Evolutionary conservation across 2,797 vertebrate genomes (phyloP).

Genomic region (Rhadinocentrus ornatus): DNA sequence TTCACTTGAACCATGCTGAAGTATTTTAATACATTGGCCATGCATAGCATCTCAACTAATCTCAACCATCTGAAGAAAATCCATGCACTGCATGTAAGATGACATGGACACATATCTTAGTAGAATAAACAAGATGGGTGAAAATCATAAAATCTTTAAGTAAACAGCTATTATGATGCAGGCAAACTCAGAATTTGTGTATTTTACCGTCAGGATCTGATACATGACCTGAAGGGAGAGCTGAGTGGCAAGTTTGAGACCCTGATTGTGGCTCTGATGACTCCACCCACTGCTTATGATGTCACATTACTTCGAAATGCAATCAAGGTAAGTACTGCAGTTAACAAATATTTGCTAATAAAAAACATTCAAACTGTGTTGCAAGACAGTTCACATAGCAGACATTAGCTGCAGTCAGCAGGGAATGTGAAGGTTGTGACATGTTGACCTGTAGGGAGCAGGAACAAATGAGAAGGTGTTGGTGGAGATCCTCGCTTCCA

Average conservation of each 20-base stretch:
- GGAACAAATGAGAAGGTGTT: conserved; percentile 94
- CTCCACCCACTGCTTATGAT: conserved; percentile 84
- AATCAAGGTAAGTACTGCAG: conserved; percentile 85
- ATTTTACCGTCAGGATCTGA: conserved; percentile 84
- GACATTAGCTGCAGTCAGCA: background rate
- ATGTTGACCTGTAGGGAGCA: conserved; percentile 84
- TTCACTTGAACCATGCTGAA: too few species aligned
- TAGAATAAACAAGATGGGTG: too few species aligned
- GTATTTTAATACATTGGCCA: background rate
- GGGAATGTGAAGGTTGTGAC: background rate
- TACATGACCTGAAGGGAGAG: conserved; percentile 90
- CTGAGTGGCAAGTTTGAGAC: conserved; percentile 93
- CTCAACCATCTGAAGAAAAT: background rate
- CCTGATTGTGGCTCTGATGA: conserved; percentile 90
- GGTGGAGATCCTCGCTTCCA: conserved; percentile 93
- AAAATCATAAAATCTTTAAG: too few species aligned
- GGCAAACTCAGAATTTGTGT: background rate
- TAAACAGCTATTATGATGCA: background rate
- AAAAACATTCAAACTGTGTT: background rate
- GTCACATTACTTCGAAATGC: conserved; percentile 87
- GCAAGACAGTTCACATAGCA: background rate
- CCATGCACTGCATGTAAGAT: background rate
- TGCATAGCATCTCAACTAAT: background rate
- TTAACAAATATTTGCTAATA: background rate
- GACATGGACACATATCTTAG: too few species aligned